phyloP scores from a whole-genome alignment of 2,888 invertebrate genomes.

The Cenopis cana region DNA sequence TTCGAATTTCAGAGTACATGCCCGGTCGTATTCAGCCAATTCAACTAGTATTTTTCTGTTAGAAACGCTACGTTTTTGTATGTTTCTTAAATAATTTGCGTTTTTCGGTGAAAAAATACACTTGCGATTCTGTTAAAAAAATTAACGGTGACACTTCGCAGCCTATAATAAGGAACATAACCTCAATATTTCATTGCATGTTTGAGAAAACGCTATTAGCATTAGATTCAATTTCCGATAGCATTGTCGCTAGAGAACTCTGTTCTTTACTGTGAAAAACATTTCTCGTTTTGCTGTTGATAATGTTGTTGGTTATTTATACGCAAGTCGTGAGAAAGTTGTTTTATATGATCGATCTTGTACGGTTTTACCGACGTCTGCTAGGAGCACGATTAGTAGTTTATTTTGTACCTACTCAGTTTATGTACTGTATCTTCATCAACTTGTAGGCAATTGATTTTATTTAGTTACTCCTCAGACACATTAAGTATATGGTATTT shows the following conservation, averaged over 20 bases:
- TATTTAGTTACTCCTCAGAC: background rate
- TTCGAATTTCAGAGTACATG: too few species aligned
- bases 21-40: too few species aligned
- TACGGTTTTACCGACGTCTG: background rate
- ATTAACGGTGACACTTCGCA: too few species aligned
- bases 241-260: background rate
- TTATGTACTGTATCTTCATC: background rate
- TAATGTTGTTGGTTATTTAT: slow-evolving; percentile 14
- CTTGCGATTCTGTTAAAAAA: too few species aligned
- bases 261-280: slow-evolving; percentile 4
- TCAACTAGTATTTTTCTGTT: too few species aligned
- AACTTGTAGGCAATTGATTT: background rate
- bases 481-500: background rate
- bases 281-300: background rate
- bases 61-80: too few species aligned
- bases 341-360: slow-evolving; percentile 24
- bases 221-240: background rate
- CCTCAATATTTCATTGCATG: too few species aligned
- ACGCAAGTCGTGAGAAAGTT: slow-evolving; percentile 14
- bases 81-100: too few species aligned
- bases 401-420: background rate
- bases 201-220: background rate
- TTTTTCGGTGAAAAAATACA: too few species aligned
- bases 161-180: too few species aligned
- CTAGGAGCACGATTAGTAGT: background rate